Conservation (phyloP, 2,113 vertebrate species). For the Heteronetta atricapilla region DNA sequence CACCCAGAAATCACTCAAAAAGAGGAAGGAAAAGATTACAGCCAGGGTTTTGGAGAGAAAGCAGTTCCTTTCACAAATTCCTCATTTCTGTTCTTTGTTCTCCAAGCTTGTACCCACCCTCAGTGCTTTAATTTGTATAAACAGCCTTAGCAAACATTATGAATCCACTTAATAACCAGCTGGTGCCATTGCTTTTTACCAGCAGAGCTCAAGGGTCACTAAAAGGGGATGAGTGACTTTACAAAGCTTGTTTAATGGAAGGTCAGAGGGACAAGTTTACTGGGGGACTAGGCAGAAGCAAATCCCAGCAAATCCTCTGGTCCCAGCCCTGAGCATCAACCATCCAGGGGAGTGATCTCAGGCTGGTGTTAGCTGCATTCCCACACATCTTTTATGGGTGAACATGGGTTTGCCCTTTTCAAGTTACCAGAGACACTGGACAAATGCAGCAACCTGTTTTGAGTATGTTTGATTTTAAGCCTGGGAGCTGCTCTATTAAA, state of each 20-base stretch:
- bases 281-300: background rate
- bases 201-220: background rate
- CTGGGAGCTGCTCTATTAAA: background rate
- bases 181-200: background rate
- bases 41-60: background rate
- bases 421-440: background rate
- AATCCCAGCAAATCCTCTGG: background rate
- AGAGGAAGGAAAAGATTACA: background rate
- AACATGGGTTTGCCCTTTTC: background rate
- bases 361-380: background rate
- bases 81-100: conserved; percentile 2
- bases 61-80: background rate
- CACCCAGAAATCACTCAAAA: background rate
- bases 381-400: background rate
- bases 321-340: background rate
- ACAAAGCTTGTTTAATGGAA: background rate
- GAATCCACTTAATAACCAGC: background rate
- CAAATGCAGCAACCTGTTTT: background rate
- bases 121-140: background rate
- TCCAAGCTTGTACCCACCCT: background rate
- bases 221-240: background rate
- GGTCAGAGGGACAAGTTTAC: background rate
- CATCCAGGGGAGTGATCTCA: background rate
- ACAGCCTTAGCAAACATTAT: background rate
- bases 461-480: background rate